A percentile compares a stretch with the other conserved stretches of the same genome.
Conservation (phyloP, 2,113 vertebrate species). For the Struthio camelus region DNA sequence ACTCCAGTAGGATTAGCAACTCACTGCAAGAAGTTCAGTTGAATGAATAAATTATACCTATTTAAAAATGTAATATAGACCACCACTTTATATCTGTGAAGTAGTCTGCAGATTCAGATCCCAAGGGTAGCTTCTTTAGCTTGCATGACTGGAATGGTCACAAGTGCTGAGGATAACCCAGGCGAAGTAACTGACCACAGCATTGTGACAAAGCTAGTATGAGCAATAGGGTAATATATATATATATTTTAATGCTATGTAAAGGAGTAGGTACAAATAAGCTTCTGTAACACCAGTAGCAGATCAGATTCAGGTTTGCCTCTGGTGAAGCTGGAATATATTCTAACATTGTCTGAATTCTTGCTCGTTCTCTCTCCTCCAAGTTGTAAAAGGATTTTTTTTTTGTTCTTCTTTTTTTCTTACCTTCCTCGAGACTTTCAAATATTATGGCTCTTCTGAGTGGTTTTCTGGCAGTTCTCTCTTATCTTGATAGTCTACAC, state of each 20-base stretch:
- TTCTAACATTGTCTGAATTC: background rate
- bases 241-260: background rate
- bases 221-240: background rate
- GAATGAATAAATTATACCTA: background rate
- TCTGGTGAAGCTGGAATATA: background rate
- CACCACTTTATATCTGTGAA: background rate
- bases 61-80: constrained; percentile 17
- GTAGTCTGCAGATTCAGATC: background rate
- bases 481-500: background rate
- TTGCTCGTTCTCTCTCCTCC: background rate
- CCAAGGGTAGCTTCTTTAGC: background rate
- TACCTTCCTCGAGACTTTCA: background rate
- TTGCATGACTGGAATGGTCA: background rate
- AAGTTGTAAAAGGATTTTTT: background rate
- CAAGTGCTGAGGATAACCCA: background rate
- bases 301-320: background rate
- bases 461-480: background rate
- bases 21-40: background rate
- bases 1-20: background rate
- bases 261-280: background rate
- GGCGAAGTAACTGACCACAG: background rate
- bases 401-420: background rate
- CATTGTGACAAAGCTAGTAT: background rate
- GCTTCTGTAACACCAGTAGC: background rate
- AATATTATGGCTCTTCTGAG: background rate